phyloP scores from a whole-genome alignment of 2,888 invertebrate species.

The Hirtodrosophila trivittata region DNA sequence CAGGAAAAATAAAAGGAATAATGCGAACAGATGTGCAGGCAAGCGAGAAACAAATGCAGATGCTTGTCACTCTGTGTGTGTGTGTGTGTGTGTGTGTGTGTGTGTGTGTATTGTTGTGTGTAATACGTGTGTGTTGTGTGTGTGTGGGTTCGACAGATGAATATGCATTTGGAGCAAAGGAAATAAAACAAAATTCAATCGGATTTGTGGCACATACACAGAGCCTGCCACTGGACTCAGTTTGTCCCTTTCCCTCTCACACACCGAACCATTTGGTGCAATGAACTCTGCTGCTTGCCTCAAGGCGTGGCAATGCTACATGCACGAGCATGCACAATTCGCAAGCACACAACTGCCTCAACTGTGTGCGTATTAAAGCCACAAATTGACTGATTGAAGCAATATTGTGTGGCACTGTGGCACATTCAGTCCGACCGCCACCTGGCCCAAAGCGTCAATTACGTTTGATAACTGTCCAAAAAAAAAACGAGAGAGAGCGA shows the following conservation, averaged over 20 bases:
- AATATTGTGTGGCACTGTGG: slow-evolving; percentile 30
- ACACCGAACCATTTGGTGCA: slow-evolving; percentile 46
- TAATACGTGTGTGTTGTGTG: slow-evolving; percentile 28
- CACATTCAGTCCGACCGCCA: slow-evolving; percentile 5
- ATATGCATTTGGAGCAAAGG: slow-evolving; percentile 62
- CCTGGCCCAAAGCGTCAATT: slow-evolving; percentile 63
- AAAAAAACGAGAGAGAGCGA: slow-evolving; percentile 3
- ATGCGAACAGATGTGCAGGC: slow-evolving; percentile 74
- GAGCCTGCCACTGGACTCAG: slow-evolving; percentile 61
- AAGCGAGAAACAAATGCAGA: slow-evolving; percentile 65
- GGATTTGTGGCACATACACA: slow-evolving; percentile 58
- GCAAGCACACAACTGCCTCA: too few species aligned
- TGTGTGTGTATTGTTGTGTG: too few species aligned
- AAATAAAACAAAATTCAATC: slow-evolving; percentile 75
- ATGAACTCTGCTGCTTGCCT: slow-evolving; percentile 65
- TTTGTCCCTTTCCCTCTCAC: slow-evolving; percentile 23
- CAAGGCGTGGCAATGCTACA: slow-evolving; percentile 23
- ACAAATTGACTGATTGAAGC: slow-evolving; percentile 67
- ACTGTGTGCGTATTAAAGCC: slow-evolving; percentile 36
- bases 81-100: slow-evolving; percentile 6
- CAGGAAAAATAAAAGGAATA: slow-evolving; percentile 46
- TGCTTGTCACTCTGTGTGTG: slow-evolving; percentile 35
- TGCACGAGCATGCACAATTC: slow-evolving; percentile 12
- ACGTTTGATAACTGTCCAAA: slow-evolving; percentile 28
- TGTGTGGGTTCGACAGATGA: slow-evolving; percentile 43